phyloP scores from a whole-genome alignment of 2,797 vertebrate genomes.

The Neomorphus geoffroyi region DNA sequence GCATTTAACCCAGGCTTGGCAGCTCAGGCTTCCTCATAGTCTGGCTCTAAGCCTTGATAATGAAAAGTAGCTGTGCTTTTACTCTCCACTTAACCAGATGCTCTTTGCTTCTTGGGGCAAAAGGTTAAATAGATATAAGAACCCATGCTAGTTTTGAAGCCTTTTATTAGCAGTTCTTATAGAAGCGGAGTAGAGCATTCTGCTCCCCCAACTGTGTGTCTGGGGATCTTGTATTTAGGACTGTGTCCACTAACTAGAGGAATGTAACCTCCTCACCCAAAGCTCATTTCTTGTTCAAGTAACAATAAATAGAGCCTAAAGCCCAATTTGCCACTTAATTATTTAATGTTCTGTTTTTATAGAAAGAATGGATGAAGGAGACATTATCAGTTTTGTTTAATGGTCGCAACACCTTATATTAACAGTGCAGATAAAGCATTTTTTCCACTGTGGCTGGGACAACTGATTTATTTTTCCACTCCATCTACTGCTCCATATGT shows the following conservation, averaged over 20 bases:
- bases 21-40: constrained; percentile 77
- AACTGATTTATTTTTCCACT: constrained; percentile 86
- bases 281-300: constrained; percentile 41
- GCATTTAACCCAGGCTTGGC: constrained; percentile 88
- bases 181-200: constrained; percentile 67
- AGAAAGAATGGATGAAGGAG: constrained; percentile 49
- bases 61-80: constrained; percentile 83
- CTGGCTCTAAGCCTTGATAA: constrained; percentile 82
- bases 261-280: constrained; percentile 60
- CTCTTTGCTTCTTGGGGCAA: constrained; percentile 83
- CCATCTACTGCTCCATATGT: constrained; percentile 89
- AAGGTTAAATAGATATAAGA: constrained; percentile 86
- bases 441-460: constrained; percentile 75
- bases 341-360: constrained; percentile 71
- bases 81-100: constrained; percentile 84
- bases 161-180: constrained; percentile 79
- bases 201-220: constrained; percentile 55
- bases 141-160: constrained; percentile 79
- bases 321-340: constrained; percentile 56
- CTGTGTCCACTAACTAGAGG: constrained; percentile 56
- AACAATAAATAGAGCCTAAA: constrained; percentile 52
- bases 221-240: constrained; percentile 70
- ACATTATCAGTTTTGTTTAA: constrained; percentile 70
- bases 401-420: constrained; percentile 78
- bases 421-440: constrained; percentile 76